A percentile compares a stretch with the other conserved stretches of the same genome.
phyloP scores from a whole-genome alignment of 2,797 vertebrate genomes.

The Aselliscus stoliczkanus region DNA sequence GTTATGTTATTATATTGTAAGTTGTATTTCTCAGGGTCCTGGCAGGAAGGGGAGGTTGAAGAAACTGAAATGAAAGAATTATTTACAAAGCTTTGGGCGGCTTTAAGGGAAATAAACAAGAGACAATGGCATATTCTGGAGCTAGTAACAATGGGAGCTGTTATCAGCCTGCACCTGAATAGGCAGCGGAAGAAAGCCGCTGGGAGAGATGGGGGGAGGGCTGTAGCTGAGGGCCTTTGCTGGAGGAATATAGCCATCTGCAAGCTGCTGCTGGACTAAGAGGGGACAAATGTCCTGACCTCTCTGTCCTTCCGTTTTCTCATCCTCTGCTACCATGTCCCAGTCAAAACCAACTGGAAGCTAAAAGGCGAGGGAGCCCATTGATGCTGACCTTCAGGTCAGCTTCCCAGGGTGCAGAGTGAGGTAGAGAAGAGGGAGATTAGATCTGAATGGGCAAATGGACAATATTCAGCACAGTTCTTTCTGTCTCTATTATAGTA shows the following conservation, averaged over 20 bases:
- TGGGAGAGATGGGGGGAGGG: not conserved
- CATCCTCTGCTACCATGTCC: not conserved
- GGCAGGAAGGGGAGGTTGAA: not conserved
- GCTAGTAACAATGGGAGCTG: not conserved
- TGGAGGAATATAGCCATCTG: not conserved
- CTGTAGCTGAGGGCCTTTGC: not conserved
- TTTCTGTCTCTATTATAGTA: not conserved
- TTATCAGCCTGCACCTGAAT: not conserved
- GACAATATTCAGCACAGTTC: not conserved
- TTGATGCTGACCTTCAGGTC: not conserved
- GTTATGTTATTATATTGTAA: too few relatives aligned
- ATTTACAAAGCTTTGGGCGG: not conserved
- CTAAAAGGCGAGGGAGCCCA: not conserved
- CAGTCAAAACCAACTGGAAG: not conserved
- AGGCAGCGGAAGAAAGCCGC: not conserved
- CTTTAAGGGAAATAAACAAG: not conserved
- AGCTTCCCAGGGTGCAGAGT: not conserved
- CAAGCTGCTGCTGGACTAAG: not conserved
- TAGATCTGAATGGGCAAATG: not conserved
- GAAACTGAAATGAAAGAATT: not conserved
- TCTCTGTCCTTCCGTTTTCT: not conserved
- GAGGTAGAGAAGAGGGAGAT: not conserved
- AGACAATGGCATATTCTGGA: not conserved
- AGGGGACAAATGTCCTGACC: not conserved
- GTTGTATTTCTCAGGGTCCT: not conserved